Evolutionary conservation across 2,888 invertebrate species (phyloP), one percentile per base, ranked within the genome.

Genomic region (Operophtera brumata): DNA sequence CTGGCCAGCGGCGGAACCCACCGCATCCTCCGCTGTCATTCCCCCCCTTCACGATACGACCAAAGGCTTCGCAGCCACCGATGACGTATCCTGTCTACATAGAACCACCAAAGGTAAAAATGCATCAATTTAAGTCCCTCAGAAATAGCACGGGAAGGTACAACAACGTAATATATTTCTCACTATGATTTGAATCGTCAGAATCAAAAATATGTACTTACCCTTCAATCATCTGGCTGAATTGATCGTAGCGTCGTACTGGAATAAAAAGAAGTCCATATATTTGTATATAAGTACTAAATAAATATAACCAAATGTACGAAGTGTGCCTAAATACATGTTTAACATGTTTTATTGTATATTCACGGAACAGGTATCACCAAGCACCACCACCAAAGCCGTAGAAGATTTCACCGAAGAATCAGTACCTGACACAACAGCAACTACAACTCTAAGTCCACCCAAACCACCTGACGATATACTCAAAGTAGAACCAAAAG

Each of bases 381-480:
- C 67, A 65, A 65, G 78, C 59, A 46, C 52, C n/a, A 46, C 52
- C n/a, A 59, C 65, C 82, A 84, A 84, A 84, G 77, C 61, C 59
- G 76, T 73, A 35, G 70, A 78, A 67, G 68, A 67, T 59, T 64
- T 73, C 53, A 64, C 71, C 40, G 75, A 75, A 64, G 73, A 79
- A 50, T 80, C 72, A 64, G 81, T 80, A 84, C 84, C 79, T 82
- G 86, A 78, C 69, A 78, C 66, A 61, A 81, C 71, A 66, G 41
- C 41, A 26, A 52, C 55, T 6, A 79, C 75, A 34, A 78, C 80
- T 49, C 60, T 74, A 51, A 77, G 73, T 65, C 77, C 78, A 56
- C 72, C 79, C 6, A 75, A 75, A 59, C 67, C 64, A 57, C 75
- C 77, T 5, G 80, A 79, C 45, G 78, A 80, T 56, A 67, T 70